A percentile compares a stretch with the other conserved stretches of the same genome.
Evolutionary conservation across 1,140 invertebrate species (phyloP).

Genomic region (Steinernema feltiae): DNA sequence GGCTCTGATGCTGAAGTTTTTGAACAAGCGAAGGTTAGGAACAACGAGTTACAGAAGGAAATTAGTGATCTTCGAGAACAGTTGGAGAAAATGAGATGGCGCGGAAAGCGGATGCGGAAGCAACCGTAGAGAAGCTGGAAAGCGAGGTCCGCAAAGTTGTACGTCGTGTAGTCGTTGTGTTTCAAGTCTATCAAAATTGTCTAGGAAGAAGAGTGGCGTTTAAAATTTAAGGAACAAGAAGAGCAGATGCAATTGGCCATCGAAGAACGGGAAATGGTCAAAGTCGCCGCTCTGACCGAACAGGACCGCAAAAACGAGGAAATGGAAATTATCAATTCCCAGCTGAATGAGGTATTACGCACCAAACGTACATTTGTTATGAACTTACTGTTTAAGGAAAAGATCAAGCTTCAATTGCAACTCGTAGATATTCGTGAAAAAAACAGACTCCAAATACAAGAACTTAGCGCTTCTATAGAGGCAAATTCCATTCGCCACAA

Average conservation of each 20-base stretch:
- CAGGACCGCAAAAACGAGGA: conserved; percentile 10
- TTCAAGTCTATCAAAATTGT: neutral
- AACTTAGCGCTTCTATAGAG: neutral
- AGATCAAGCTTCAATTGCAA: neutral
- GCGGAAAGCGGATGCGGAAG: neutral
- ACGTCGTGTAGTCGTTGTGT: neutral
- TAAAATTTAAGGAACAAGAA: neutral
- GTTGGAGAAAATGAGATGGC: neutral
- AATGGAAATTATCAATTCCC: neutral
- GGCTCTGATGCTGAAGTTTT: conserved; percentile 1
- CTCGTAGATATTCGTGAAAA: neutral
- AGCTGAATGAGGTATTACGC: neutral
- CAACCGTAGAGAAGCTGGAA: neutral
- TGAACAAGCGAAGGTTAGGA: conserved; percentile 12
- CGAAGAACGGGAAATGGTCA: neutral
- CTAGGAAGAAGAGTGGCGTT: neutral
- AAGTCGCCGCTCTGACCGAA: neutral
- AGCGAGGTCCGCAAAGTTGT: neutral
- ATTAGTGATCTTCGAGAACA: neutral
- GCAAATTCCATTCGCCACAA: neutral
- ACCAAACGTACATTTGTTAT: neutral
- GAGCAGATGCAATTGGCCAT: neutral
- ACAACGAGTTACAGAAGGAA: neutral
- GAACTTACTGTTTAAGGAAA: neutral
- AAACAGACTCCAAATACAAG: neutral